Conservation (phyloP, 2,113 vertebrate species). For the Antigone vipio region DNA sequence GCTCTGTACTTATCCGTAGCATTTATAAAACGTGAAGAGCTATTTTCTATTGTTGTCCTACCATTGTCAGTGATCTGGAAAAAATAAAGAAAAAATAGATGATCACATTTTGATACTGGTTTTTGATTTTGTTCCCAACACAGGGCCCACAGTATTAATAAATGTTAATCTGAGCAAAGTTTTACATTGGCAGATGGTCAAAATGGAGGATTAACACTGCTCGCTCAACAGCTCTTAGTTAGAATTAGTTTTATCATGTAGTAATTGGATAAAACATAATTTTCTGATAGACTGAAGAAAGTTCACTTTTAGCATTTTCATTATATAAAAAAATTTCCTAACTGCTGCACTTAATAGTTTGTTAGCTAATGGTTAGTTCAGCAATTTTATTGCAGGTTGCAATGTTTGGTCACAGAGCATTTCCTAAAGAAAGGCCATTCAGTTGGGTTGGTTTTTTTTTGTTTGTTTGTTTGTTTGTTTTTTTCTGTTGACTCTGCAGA, state of each 20-base stretch:
- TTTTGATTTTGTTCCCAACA: background rate
- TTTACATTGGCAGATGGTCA: conserved; percentile 26
- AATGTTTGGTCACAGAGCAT: background rate
- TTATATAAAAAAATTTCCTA: background rate
- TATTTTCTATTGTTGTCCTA: background rate
- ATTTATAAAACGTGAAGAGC: background rate
- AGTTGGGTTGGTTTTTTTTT: background rate
- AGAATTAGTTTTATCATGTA: conserved; percentile 33
- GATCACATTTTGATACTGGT: background rate
- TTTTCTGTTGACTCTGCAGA: background rate
- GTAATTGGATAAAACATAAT: background rate
- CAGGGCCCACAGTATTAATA: background rate
- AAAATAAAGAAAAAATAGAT: background rate
- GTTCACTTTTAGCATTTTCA: background rate
- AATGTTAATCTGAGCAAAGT: background rate
- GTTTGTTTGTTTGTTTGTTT: background rate
- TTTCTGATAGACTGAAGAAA: background rate
- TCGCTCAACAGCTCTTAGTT: background rate
- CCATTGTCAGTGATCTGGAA: background rate
- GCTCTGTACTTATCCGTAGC: background rate
- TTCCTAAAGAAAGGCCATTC: background rate
- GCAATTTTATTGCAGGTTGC: background rate
- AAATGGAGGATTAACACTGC: conserved; percentile 31
- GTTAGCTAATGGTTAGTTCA: background rate
- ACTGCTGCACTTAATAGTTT: background rate